These are phyloP conservation scores for Sarcophaga subvicina DNA, from an alignment of 2,888 invertebrate species.

Conservation along the genomic window DNA sequence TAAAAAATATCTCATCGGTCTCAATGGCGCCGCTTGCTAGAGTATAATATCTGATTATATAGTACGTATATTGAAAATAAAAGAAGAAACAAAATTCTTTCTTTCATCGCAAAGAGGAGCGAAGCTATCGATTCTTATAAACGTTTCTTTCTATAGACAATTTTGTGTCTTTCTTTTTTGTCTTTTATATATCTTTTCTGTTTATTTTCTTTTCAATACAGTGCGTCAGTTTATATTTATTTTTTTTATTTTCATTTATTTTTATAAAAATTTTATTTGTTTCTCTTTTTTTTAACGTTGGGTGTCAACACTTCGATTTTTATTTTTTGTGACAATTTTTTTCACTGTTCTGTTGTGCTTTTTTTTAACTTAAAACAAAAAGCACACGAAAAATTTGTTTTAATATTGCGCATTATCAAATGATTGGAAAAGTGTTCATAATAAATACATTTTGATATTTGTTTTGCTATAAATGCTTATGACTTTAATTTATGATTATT, in stretches of 20 bases:
- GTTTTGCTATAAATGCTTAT: too few relatives aligned
- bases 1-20: not conserved
- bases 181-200: not conserved
- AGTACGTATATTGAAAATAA: not conserved
- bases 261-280: constrained; percentile 6
- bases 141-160: not conserved
- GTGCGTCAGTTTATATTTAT: constrained; percentile 31
- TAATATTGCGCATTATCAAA: not conserved
- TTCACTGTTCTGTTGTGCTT: not conserved
- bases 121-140: not conserved
- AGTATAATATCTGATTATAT: not conserved
- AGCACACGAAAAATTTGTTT: not conserved
- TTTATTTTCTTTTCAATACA: not conserved
- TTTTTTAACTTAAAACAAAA: not conserved
- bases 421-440: not conserved
- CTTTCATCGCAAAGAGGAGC: too few relatives aligned
- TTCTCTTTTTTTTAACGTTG: constrained; percentile 14
- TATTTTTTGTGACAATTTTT: constrained; percentile 52
- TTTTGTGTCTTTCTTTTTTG: not conserved
- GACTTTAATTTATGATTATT: too few relatives aligned
- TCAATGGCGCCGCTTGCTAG: not conserved
- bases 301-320: constrained; percentile 50
- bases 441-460: too few relatives aligned
- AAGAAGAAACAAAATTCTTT: too few relatives aligned
- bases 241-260: not conserved